These are phyloP conservation scores for Pseudopipra pipra DNA, from an alignment of 2,113 vertebrate genomes.

Conservation along the genomic window DNA sequence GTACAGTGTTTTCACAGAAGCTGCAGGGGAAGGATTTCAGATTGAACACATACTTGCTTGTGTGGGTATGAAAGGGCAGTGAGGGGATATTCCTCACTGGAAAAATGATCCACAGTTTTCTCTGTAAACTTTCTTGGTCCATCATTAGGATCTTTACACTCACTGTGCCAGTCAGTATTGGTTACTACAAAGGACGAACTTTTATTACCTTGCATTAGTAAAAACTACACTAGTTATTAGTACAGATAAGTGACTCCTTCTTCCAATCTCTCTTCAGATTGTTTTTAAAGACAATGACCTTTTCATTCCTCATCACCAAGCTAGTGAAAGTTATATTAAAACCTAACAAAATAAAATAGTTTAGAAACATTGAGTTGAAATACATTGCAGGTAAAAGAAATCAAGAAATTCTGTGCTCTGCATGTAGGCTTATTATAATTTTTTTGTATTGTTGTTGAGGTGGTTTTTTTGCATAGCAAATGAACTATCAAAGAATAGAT, in stretches of 20 bases:
- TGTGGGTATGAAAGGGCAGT: not conserved
- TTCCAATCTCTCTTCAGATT: not conserved
- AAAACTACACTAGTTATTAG: not conserved
- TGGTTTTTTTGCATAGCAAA: not conserved
- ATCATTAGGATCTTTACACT: not conserved
- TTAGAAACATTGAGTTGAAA: not conserved
- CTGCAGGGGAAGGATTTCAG: not conserved
- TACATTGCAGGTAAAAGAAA: not conserved
- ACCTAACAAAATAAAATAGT: not conserved
- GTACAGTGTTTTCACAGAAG: not conserved
- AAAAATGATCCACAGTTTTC: not conserved
- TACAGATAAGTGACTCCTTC: not conserved
- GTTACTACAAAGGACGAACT: not conserved
- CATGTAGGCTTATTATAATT: not conserved
- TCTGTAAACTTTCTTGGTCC: not conserved
- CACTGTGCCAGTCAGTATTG: not conserved
- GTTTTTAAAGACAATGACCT: not conserved
- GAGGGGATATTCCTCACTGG: not conserved
- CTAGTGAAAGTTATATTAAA: not conserved
- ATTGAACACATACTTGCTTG: not conserved
- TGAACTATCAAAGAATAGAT: not conserved
- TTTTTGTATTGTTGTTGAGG: rapidly evolving
- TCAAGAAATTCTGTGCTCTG: not conserved
- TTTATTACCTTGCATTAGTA: not conserved
- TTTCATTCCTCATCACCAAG: not conserved